These are phyloP conservation scores for Lepidurus couesii DNA, from an alignment of 1,140 invertebrate genomes.

Conservation along the genomic window DNA sequence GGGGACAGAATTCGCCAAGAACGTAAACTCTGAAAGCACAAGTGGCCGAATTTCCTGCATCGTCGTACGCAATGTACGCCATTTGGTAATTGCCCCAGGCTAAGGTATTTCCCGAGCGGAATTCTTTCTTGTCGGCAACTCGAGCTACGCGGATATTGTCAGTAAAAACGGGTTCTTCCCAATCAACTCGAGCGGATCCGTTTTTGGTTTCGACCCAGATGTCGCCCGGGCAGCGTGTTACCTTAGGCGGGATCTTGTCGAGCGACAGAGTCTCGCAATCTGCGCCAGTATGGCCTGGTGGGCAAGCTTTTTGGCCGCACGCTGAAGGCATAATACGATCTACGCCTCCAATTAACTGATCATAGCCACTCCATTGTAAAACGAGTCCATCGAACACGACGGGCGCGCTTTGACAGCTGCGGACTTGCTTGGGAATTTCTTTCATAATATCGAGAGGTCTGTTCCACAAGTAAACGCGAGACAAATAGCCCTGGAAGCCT, in stretches of 20 bases:
- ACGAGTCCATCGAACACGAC: slow-evolving; percentile 79
- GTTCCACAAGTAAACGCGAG: slow-evolving; percentile 91
- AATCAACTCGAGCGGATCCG: slow-evolving; percentile 82
- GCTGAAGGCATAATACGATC: slow-evolving; percentile 84
- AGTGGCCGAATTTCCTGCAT: slow-evolving; percentile 78
- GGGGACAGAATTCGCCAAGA: slow-evolving; percentile 81
- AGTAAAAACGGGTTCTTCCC: slow-evolving; percentile 87
- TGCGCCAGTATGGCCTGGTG: slow-evolving; percentile 71
- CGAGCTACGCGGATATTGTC: slow-evolving; percentile 76
- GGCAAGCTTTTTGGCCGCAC: slow-evolving; percentile 79
- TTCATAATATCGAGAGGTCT: slow-evolving; percentile 80
- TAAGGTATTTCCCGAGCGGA: slow-evolving; percentile 82
- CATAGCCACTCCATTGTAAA: slow-evolving; percentile 88
- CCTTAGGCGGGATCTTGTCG: slow-evolving; percentile 75
- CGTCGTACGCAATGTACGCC: slow-evolving; percentile 87
- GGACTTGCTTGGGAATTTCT: slow-evolving; percentile 83
- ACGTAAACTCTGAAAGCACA: slow-evolving; percentile 93
- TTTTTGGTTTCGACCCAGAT: slow-evolving; percentile 89
- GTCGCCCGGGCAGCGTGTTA: slow-evolving; percentile 85
- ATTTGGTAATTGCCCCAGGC: slow-evolving; percentile 89
- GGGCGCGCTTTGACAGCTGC: slow-evolving; percentile 83
- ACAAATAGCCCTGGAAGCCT: slow-evolving; percentile 91
- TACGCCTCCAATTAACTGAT: slow-evolving; percentile 78
- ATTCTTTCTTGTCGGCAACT: slow-evolving; percentile 76
- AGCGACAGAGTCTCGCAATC: slow-evolving; percentile 77